Evolutionary conservation across 2,888 invertebrate genomes (phyloP).

Genomic region (Nomada lathburiana): DNA sequence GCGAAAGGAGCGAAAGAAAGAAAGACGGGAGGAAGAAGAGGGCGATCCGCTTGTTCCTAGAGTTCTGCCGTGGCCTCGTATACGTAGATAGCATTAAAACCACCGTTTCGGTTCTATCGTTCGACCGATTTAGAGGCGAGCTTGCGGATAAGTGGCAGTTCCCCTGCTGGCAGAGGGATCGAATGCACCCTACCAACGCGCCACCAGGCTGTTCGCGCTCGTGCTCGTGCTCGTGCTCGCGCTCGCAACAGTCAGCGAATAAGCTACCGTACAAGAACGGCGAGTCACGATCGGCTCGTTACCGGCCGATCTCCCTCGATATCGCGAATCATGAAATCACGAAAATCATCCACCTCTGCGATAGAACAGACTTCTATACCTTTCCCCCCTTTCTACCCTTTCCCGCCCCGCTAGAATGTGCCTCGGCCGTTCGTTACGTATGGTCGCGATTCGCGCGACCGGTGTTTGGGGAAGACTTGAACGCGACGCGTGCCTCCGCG

Average conservation of each 20-base stretch:
- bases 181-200: neutral
- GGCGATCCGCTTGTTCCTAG: conserved; percentile 28
- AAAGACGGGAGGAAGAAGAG: conserved; percentile 22
- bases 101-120: conserved; percentile 66
- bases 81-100: conserved; percentile 53
- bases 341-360: conserved; percentile 68
- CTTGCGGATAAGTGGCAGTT: conserved; percentile 76
- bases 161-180: conserved; percentile 45
- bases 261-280: conserved; percentile 79
- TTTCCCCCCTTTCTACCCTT: neutral
- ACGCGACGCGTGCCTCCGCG: too few species aligned
- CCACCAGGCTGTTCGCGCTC: neutral
- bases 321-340: conserved; percentile 78
- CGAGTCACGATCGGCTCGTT: conserved; percentile 83
- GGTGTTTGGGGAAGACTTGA: too few species aligned
- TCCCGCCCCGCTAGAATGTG: neutral
- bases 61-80: conserved; percentile 16
- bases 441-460: neutral
- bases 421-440: neutral
- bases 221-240: conserved; percentile 29
- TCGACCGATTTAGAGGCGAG: conserved; percentile 73
- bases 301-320: conserved; percentile 71
- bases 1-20: conserved; percentile 11
- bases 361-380: neutral
- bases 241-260: conserved; percentile 71